Percentiles rank a stretch among this genome's conserved stretches.
Conservation (phyloP, 2,113 vertebrate species). For the Piaya cayana region DNA sequence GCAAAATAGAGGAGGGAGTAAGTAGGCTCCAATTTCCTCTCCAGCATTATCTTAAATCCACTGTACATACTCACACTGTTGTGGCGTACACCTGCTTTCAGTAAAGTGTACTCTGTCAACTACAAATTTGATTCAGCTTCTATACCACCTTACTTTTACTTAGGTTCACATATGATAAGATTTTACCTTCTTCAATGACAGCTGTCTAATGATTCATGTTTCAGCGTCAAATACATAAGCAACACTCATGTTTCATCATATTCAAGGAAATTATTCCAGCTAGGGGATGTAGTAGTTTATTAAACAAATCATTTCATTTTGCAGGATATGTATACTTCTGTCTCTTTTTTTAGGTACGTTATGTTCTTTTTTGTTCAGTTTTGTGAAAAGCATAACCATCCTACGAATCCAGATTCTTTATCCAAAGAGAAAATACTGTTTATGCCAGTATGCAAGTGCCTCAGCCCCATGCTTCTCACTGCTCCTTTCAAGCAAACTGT, state of each 20-base stretch:
- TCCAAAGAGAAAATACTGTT: neutral
- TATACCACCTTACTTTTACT: neutral
- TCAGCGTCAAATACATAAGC: conserved; percentile 3
- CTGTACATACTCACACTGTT: neutral
- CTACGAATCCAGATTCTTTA: neutral
- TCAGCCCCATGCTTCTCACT: neutral
- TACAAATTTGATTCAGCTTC: neutral
- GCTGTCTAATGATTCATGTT: neutral
- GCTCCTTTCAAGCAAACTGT: neutral
- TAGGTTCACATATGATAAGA: neutral
- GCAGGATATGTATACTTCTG: conserved; percentile 35
- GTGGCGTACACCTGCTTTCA: neutral
- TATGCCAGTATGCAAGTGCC: accelerated
- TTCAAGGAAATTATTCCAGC: conserved; percentile 40
- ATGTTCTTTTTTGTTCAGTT: conserved; percentile 35
- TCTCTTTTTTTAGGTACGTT: conserved; percentile 16
- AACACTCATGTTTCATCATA: conserved; percentile 22
- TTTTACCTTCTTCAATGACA: neutral
- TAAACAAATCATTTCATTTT: conserved; percentile 57
- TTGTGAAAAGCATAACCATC: neutral
- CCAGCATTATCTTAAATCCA: neutral
- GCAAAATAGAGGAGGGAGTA: neutral
- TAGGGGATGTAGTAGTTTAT: conserved; percentile 55
- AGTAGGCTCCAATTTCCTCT: neutral
- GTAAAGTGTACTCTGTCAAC: neutral